Base-by-base conservation (phyloP, 2,113 vertebrate species). In the Thryonomys swinderianus region DNA sequence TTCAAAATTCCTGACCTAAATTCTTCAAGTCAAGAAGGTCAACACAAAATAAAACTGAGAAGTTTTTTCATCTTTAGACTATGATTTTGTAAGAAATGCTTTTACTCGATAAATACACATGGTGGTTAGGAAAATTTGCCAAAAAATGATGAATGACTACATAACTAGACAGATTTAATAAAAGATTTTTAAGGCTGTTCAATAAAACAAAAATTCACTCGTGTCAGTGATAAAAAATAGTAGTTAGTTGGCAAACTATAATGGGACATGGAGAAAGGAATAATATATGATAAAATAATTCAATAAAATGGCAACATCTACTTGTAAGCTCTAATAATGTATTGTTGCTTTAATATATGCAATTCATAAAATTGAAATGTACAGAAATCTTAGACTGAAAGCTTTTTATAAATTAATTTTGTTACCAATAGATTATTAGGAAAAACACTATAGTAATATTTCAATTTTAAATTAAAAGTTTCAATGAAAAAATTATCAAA, bases 201-300 rank as follows among this genome's bases (percentile, higher is more conserved):
- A 79, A 17, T 64, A 12, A 95, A 80, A 91, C 16, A 81, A 76
- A 92, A 69, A 10, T 55, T 85, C 27, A 83, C 1, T 85, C 2
- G 62, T 79, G 18, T 76, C 61, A 82, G 14, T 93, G 17, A 92
- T n/a, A n/a, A n/a, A 48, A 45, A 85, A 81, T 82, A 91, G 83
- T 73, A 88, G 48, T 51, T 8, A 81, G 2, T 59, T 80, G 25
- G 37, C 48, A 80, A 84, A 76, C 34, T 87, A 83, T 48, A 81
- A 82, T 4, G 25, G 95, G 27, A 17, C 80, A 1, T 79, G 11
- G 78, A n/a, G 73, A 78, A 87, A 6, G 93, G 13, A 96, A 80
- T 1, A 25, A 89, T 42, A 80, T 66, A 21, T 3, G 42, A 34
- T 84, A 96, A 92, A 80, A 85, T 78, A 93, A 95, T 64, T 69